Conservation (phyloP, 37 sponge, comb jelly and placozoan genomes). For the Agelas oroides region DNA sequence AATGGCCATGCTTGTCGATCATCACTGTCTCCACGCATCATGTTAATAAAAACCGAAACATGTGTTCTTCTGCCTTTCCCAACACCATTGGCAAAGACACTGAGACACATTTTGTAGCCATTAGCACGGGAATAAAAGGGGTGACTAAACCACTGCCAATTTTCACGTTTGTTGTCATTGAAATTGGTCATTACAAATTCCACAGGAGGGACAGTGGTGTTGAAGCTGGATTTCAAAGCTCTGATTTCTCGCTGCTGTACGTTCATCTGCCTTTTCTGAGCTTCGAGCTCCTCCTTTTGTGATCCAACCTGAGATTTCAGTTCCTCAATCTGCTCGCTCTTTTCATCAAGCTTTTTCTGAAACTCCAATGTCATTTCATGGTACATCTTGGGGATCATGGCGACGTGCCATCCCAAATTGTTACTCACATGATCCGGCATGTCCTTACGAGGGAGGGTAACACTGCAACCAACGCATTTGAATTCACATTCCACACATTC, state of each 20-base stretch:
- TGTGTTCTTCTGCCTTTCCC: constrained; percentile 13
- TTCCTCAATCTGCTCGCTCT: not conserved
- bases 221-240: no score
- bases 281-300: no score
- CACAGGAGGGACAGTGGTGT: no score
- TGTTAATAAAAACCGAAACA: not conserved
- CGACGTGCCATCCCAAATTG: not conserved
- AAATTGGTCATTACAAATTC: no score
- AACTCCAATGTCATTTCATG: no score
- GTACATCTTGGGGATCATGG: not conserved
- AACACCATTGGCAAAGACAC: constrained; percentile 18
- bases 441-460: not conserved
- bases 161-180: no score
- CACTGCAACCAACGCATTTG: constrained; percentile 20
- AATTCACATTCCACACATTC: constrained; percentile 29
- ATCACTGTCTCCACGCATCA: constrained; percentile 24
- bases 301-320: not conserved
- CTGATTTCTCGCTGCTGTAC: no score
- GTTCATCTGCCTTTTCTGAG: no score
- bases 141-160: not conserved
- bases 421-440: not conserved
- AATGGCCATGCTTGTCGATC: not conserved
- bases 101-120: constrained; percentile 36
- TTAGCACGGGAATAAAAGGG: not conserved
- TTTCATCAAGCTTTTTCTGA: not conserved